Evolutionary conservation across 2,113 vertebrate species (phyloP), one percentile per base, ranked within the genome.

Genomic region (Pycnonotus jocosus): DNA sequence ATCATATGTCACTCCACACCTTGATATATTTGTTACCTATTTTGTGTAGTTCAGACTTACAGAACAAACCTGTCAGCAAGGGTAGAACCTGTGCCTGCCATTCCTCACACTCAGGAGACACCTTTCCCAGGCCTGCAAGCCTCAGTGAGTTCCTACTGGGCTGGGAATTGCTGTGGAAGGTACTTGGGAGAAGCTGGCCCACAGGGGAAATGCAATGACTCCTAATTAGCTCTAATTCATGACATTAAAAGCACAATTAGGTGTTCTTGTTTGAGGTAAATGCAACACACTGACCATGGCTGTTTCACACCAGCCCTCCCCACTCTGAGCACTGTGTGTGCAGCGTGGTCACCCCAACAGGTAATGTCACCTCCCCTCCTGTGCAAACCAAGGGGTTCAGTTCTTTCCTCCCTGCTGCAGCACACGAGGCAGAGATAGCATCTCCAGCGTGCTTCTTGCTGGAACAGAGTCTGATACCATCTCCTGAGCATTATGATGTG

Each of bases 191-290:
- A 78, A 94, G 44, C 73, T 72, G 85, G 54, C 94, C 95, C 82
- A 90, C 50, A 27, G 94, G 95, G 86, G 38, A 90, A 88, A 68
- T 1, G 4, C 27, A 23, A 6, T 57, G 79, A 80, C 82, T 96
- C 60, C 91, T 92, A 96, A 97, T 97, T 88, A 93, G 80, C 92
- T 83, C 23, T 69, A 58, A 86, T 73, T 93, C 48, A 70, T n/a
- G 48, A 9, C 72, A 80, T 42, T 45, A 90, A 82, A 73, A 86
- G 79, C 35, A 9, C 86, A 95, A 93, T 94, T 88, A 93, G 35
- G 16, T 11, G 54, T 35, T 81, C 10, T 3, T 69, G 61, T 90
- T 45, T 30, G 92, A 85, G 71, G 92, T 11, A 30, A 54, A 40
- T 0, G 8, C 42, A 35, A 12, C 12, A 8, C 31, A 4, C 33